phyloP scores from a whole-genome alignment of 2,113 vertebrate species.

The Drymodes brunneopygia region DNA sequence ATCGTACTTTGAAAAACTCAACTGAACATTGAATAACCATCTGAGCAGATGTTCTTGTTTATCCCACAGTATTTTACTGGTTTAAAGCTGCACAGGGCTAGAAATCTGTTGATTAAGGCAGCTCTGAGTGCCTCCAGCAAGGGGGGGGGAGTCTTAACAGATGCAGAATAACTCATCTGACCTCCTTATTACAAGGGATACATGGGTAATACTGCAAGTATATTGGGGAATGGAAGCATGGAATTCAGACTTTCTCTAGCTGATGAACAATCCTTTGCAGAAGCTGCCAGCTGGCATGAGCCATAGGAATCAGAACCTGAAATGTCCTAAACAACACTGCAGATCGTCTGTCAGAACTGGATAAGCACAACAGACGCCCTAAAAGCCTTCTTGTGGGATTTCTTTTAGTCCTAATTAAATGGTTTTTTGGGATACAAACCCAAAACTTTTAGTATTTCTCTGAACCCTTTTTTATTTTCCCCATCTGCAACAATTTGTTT shows the following conservation, averaged over 20 bases:
- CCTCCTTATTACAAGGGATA: background rate
- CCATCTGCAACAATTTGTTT: background rate
- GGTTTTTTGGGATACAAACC: background rate
- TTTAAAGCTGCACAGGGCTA: background rate
- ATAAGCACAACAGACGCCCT: rapidly evolving
- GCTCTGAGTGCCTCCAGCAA: background rate
- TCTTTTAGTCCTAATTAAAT: background rate
- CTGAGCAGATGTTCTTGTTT: slow-evolving; percentile 14
- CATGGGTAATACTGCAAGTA: background rate
- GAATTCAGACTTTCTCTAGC: background rate
- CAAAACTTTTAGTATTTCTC: background rate
- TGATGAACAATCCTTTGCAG: background rate
- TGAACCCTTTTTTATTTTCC: background rate
- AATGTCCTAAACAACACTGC: background rate
- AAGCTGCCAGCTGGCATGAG: background rate
- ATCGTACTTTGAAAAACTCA: background rate
- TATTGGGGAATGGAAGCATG: background rate
- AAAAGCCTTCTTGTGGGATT: background rate
- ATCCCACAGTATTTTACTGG: background rate
- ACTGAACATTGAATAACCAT: background rate
- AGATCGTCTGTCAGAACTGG: background rate
- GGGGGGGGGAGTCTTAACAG: background rate
- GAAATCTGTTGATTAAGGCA: background rate
- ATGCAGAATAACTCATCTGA: background rate
- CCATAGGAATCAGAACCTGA: background rate